A percentile compares a stretch with the other conserved stretches of the same genome.
These are phyloP conservation scores for Plebejus melissa DNA, from an alignment of 2,888 invertebrate genomes.

Conservation along the genomic window DNA sequence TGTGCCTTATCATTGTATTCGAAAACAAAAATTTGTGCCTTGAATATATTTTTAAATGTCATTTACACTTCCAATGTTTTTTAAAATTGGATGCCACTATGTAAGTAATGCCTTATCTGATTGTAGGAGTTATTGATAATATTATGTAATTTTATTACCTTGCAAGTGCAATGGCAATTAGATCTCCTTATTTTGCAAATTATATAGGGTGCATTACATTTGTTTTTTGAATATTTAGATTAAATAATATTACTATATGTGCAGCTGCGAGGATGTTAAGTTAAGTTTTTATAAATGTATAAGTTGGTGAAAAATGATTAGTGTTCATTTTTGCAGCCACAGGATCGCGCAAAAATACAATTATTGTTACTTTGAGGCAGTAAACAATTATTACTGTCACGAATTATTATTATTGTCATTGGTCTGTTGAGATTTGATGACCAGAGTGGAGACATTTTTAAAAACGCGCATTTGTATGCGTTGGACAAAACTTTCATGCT, in stretches of 20 bases:
- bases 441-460: not conserved
- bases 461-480: not conserved
- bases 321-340: not conserved
- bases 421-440: not conserved
- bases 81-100: slow-evolving; percentile 25
- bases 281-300: not conserved
- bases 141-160: slow-evolving; percentile 31
- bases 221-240: not conserved
- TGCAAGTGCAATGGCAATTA: slow-evolving; percentile 24
- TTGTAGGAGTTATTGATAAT: slow-evolving; percentile 33
- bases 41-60: slow-evolving; percentile 39
- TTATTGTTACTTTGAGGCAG: not conserved
- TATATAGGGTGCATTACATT: slow-evolving; percentile 10
- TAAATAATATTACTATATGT: not conserved
- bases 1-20: slow-evolving; percentile 8
- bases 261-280: not conserved
- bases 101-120: slow-evolving; percentile 29
- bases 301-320: not conserved
- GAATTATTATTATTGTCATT: not conserved
- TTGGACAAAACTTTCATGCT: not conserved
- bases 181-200: slow-evolving; percentile 23
- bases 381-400: not conserved
- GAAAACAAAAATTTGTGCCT: slow-evolving; percentile 52
- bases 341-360: not conserved
- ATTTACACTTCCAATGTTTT: slow-evolving; percentile 28